These are phyloP conservation scores for Toxotes lorentzi DNA, from an alignment of 2,797 vertebrate genomes.

Conservation along the genomic window DNA sequence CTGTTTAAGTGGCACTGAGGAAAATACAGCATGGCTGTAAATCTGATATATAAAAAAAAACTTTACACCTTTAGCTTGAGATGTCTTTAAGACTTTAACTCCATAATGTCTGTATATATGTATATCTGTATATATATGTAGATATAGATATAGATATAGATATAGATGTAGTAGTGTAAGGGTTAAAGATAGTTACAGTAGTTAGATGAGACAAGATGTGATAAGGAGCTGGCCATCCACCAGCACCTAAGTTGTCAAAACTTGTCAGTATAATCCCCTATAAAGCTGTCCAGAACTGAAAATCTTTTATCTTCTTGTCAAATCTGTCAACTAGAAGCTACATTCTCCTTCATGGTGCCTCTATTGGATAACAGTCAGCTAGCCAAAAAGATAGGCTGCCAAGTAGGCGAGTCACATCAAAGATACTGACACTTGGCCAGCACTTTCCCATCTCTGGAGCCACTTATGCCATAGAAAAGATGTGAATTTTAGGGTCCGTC, in stretches of 20 bases:
- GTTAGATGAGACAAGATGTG: no score
- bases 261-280: not conserved
- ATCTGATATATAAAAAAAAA: constrained; percentile 11
- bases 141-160: no score
- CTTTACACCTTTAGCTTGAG: not conserved
- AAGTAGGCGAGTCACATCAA: constrained; percentile 57
- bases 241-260: not conserved
- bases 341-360: constrained; percentile 13
- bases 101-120: not conserved
- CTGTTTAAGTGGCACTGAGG: constrained; percentile 11
- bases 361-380: constrained; percentile 50
- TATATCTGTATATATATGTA: no score
- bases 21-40: not conserved
- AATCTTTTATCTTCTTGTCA: constrained; percentile 35
- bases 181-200: no score
- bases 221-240: not conserved
- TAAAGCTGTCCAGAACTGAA: constrained; percentile 11
- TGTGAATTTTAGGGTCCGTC: constrained; percentile 57
- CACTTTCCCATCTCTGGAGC: constrained; percentile 39
- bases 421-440: constrained; percentile 54
- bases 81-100: not conserved
- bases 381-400: constrained; percentile 41
- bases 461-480: constrained; percentile 55
- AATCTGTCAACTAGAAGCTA: constrained; percentile 4
- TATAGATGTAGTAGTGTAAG: no score